A percentile compares a stretch with the other conserved stretches of the same genome.
Evolutionary conservation across 2,797 vertebrate genomes (phyloP).

Genomic region (Sebastes matsubarae): DNA sequence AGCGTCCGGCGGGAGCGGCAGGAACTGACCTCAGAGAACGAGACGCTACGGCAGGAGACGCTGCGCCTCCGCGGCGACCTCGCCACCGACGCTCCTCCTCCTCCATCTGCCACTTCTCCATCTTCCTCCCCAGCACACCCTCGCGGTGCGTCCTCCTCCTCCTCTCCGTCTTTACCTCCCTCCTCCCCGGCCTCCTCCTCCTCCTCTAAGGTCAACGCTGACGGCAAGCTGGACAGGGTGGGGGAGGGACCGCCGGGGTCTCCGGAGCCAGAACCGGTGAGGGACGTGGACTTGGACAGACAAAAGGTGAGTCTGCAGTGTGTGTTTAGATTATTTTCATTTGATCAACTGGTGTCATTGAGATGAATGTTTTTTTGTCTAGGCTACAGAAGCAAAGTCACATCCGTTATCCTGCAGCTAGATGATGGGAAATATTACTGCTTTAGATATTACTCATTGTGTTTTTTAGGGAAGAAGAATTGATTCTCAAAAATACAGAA

Average conservation of each 20-base stretch:
- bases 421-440: not conserved
- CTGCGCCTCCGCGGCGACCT: constrained; percentile 49
- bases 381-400: not conserved
- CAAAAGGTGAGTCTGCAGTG: constrained; percentile 72
- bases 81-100: not conserved
- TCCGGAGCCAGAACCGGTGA: constrained; percentile 89
- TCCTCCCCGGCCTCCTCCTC: constrained; percentile 61
- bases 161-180: constrained; percentile 56
- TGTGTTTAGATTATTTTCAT: not conserved
- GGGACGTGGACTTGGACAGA: constrained; percentile 86
- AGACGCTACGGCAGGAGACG: constrained; percentile 75
- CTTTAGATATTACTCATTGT: too few species aligned
- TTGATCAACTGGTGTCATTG: not conserved
- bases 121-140: constrained; percentile 42
- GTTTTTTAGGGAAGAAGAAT: too few species aligned
- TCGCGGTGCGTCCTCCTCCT: constrained; percentile 40
- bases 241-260: constrained; percentile 70
- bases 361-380: not conserved
- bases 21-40: constrained; percentile 81
- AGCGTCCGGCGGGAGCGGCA: constrained; percentile 86
- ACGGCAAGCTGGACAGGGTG: constrained; percentile 58
- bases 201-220: constrained; percentile 57
- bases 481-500: too few species aligned
- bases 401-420: not conserved
- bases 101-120: constrained; percentile 4